Percentiles rank a stretch among this genome's conserved stretches.
Evolutionary conservation across 2,888 invertebrate genomes (phyloP).

Genomic region (Sylvicola cinctus): DNA sequence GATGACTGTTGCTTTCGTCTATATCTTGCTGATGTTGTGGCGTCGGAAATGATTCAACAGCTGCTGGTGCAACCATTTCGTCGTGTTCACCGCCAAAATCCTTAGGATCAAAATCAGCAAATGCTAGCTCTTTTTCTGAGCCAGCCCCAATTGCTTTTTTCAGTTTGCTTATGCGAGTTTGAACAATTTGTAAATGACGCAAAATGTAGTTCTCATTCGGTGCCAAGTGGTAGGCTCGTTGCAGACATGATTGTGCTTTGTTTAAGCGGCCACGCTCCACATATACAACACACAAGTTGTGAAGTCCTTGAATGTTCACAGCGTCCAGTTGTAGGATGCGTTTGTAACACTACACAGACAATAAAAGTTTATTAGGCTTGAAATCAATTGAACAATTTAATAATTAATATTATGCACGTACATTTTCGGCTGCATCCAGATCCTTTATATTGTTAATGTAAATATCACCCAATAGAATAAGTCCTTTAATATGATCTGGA

Average conservation of each 20-base stretch:
- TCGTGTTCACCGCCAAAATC: conserved; percentile 17
- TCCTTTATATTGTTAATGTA: conserved; percentile 92
- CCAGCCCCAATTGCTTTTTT: conserved; percentile 16
- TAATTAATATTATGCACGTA: conserved; percentile 26
- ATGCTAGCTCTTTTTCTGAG: conserved; percentile 18
- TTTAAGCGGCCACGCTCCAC: conserved; percentile 76
- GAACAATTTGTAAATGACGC: conserved; percentile 75
- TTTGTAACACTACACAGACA: conserved; percentile 56
- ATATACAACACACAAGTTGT: conserved; percentile 90
- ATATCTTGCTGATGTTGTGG: neutral
- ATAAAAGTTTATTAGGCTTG: conserved; percentile 1
- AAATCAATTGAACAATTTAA: neutral
- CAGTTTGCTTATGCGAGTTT: conserved; percentile 35
- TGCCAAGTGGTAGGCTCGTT: conserved; percentile 58
- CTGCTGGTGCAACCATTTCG: neutral
- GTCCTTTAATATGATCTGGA: conserved; percentile 84
- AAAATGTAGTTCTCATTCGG: conserved; percentile 82
- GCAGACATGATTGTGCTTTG: conserved; percentile 69
- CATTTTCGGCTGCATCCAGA: conserved; percentile 81
- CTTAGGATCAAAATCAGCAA: conserved; percentile 20
- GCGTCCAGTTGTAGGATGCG: conserved; percentile 73
- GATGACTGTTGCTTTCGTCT: conserved; percentile 5
- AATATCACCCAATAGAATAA: conserved; percentile 84
- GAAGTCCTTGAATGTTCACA: conserved; percentile 80
- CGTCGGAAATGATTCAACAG: neutral